Conservation (phyloP, 2,797 vertebrate genomes). For the Hypotaenidia philippensis region DNA sequence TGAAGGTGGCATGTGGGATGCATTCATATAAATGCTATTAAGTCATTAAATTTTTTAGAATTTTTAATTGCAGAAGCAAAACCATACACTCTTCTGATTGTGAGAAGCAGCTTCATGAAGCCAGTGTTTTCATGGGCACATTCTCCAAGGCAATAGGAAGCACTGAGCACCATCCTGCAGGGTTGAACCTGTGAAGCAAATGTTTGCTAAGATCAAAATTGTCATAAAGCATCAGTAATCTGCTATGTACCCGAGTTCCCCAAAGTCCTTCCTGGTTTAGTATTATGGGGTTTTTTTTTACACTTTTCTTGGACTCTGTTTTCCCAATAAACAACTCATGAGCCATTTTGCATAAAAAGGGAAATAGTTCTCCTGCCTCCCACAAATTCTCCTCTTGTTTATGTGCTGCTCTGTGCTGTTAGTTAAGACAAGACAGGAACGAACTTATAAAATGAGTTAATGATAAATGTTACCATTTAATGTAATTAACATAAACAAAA, state of each 20-base stretch:
- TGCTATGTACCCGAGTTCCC: background rate
- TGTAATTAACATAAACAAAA: conserved; percentile 28
- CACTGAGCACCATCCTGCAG: background rate
- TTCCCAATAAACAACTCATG: conserved; percentile 41
- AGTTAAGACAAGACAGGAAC: conserved; percentile 15
- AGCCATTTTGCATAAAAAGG: conserved; percentile 46
- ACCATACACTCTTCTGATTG: background rate
- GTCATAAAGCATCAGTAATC: background rate
- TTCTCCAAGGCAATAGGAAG: background rate
- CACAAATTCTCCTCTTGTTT: background rate
- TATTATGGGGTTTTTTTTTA: background rate
- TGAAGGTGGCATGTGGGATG: background rate
- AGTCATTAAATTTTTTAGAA: background rate
- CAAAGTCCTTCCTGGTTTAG: background rate
- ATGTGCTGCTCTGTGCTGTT: conserved; percentile 18
- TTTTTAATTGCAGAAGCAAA: background rate
- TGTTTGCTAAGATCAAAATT: background rate
- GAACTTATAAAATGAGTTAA: conserved; percentile 32
- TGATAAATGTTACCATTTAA: conserved; percentile 18
- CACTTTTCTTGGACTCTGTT: background rate
- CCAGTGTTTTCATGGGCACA: background rate
- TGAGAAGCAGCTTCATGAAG: background rate
- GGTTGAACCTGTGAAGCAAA: background rate
- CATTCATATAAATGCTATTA: background rate
- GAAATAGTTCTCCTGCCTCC: conserved; percentile 33